Evolutionary conservation across 2,888 invertebrate species (phyloP).

Genomic region (Cantharis flavilabris): DNA sequence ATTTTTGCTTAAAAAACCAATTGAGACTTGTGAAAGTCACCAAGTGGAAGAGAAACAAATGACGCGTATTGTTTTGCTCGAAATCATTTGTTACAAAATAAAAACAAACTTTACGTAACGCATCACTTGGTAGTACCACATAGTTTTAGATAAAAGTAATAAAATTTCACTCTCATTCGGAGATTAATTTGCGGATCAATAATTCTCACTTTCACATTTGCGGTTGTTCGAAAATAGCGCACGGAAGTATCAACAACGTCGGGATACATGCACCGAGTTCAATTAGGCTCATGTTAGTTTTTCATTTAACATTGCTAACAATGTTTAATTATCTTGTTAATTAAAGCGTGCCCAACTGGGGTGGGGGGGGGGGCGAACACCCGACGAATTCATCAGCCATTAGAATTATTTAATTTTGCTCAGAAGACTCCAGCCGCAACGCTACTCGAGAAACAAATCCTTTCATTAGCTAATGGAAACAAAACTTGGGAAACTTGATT

Average conservation of each 20-base stretch:
- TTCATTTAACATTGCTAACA: background rate
- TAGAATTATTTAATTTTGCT: background rate
- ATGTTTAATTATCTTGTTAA: background rate
- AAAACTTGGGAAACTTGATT: background rate
- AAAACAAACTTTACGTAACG: background rate
- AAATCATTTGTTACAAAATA: background rate
- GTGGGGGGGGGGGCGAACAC: background rate
- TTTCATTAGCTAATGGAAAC: background rate
- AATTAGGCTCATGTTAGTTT: background rate
- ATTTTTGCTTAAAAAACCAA: background rate
- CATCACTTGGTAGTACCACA: background rate
- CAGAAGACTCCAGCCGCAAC: background rate
- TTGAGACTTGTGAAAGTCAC: background rate
- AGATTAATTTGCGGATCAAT: background rate
- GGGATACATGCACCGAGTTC: background rate
- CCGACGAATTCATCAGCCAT: background rate
- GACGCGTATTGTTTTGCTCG: background rate
- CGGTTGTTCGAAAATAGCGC: background rate
- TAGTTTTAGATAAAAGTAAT: background rate
- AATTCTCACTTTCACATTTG: constrained; percentile 9
- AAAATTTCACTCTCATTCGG: background rate
- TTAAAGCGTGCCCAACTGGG: background rate
- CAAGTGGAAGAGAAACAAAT: background rate
- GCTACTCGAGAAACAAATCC: background rate
- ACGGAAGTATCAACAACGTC: background rate